Conservation (phyloP, 2,113 vertebrate species). For the Glaucidium brasilianum region DNA sequence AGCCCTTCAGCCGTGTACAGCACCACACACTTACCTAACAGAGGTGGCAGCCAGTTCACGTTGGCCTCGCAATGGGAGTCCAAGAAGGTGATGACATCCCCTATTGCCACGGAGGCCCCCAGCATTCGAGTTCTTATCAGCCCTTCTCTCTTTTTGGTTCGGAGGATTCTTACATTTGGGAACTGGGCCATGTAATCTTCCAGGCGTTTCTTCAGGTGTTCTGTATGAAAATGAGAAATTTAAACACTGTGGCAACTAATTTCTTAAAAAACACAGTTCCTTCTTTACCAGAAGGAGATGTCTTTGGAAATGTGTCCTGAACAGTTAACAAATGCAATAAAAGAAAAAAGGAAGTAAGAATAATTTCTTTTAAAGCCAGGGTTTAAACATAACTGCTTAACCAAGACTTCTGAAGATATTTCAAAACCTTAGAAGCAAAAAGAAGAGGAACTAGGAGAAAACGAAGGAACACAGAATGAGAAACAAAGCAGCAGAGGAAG, state of each 20-base stretch:
- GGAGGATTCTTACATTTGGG: slow-evolving; percentile 88
- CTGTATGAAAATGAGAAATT: slow-evolving; percentile 45
- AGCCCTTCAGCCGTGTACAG: neutral
- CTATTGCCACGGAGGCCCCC: slow-evolving; percentile 84
- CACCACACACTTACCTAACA: slow-evolving; percentile 80
- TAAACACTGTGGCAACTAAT: neutral
- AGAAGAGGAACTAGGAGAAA: neutral
- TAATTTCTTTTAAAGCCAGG: neutral
- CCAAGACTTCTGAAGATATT: neutral
- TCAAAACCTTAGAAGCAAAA: neutral
- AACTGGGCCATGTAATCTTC: slow-evolving; percentile 91
- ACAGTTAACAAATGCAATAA: neutral
- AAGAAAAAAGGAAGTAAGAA: neutral
- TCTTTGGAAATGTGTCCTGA: neutral
- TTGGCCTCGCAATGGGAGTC: slow-evolving; percentile 98
- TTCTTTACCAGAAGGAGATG: neutral
- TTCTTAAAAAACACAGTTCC: neutral
- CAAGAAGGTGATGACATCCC: slow-evolving; percentile 94
- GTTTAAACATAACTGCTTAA: neutral
- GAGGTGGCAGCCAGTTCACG: slow-evolving; percentile 94
- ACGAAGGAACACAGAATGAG: neutral
- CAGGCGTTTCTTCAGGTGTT: slow-evolving; percentile 88
- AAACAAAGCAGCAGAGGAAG: neutral
- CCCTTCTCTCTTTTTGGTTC: slow-evolving; percentile 92
- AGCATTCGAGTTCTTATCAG: slow-evolving; percentile 92